Percentiles rank a stretch among this genome's conserved stretches.
Conservation (phyloP, 2,888 invertebrate species). For the Sphinx pinastri region DNA sequence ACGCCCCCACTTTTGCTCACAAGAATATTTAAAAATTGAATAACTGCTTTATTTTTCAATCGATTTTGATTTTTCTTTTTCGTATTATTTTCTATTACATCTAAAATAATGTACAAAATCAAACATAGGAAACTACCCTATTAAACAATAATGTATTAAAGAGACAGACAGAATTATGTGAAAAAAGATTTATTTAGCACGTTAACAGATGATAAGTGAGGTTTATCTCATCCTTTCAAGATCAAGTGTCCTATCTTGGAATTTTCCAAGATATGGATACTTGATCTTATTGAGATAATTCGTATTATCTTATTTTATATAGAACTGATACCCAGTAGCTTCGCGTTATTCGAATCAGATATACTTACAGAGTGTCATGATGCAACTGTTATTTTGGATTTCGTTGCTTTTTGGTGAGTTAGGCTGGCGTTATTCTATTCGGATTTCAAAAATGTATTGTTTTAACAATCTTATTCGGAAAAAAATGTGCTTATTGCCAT, state of each 20-base stretch:
- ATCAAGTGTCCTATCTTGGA: constrained; percentile 27
- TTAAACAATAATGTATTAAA: not conserved
- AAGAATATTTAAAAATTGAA: too few species aligned
- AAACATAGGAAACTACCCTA: too few species aligned
- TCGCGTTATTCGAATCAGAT: constrained; percentile 40
- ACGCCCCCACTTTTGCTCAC: too few species aligned
- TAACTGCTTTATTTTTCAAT: too few species aligned
- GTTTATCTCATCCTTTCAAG: too few species aligned
- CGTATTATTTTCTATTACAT: too few species aligned
- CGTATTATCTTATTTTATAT: constrained; percentile 39
- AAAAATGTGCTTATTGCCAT: too few species aligned
- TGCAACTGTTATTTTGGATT: constrained; percentile 31
- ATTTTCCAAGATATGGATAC: constrained; percentile 50
- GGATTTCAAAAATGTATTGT: too few species aligned
- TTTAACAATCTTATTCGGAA: too few species aligned
- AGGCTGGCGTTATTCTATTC: too few species aligned
- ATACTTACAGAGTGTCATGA: constrained; percentile 15
- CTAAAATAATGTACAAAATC: too few species aligned
- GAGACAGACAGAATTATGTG: not conserved
- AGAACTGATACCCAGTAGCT: constrained; percentile 27
- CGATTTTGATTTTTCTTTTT: too few species aligned
- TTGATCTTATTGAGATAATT: constrained; percentile 56
- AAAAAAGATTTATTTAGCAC: not conserved
- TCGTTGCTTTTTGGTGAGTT: constrained; percentile 49
- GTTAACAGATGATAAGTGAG: constrained; percentile 35